Evolutionary conservation across 2,888 invertebrate species (phyloP).

Genomic region (Conops quadrifasciatus): DNA sequence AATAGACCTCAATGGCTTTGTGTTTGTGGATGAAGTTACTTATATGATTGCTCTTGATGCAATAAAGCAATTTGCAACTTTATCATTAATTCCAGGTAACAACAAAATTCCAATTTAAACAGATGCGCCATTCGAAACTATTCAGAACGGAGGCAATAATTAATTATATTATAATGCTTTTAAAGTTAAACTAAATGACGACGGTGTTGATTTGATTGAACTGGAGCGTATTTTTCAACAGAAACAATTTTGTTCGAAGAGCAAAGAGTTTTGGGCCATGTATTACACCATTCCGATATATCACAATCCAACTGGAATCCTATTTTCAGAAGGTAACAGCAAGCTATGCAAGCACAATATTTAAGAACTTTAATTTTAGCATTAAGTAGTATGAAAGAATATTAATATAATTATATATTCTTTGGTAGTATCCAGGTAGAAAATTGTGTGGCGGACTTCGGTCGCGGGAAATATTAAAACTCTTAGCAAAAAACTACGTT

Average conservation of each 20-base stretch:
- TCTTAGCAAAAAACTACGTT: no score
- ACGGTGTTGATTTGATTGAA: slow-evolving; percentile 67
- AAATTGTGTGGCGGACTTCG: no score
- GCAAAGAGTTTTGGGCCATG: slow-evolving; percentile 68
- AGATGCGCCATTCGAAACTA: neutral
- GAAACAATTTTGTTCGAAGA: slow-evolving; percentile 55
- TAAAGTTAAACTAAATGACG: slow-evolving; percentile 67
- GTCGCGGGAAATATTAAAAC: no score
- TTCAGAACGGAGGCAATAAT: neutral
- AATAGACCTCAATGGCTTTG: slow-evolving; percentile 67
- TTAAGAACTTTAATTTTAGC: no score
- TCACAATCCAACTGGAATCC: slow-evolving; percentile 71
- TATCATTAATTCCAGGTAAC: slow-evolving; percentile 67
- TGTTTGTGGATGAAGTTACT: slow-evolving; percentile 73
- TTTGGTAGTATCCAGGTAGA: no score
- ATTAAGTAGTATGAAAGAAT: no score
- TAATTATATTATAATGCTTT: neutral
- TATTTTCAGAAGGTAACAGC: slow-evolving; percentile 64
- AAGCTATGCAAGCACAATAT: neutral
- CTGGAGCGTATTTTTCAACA: slow-evolving; percentile 64
- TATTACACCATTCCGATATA: slow-evolving; percentile 70
- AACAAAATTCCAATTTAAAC: no score
- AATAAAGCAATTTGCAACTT: slow-evolving; percentile 68
- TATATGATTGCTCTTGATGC: slow-evolving; percentile 71
- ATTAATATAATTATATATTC: no score